Conservation (phyloP, 2,888 invertebrate genomes). For the Ophraella communa region DNA sequence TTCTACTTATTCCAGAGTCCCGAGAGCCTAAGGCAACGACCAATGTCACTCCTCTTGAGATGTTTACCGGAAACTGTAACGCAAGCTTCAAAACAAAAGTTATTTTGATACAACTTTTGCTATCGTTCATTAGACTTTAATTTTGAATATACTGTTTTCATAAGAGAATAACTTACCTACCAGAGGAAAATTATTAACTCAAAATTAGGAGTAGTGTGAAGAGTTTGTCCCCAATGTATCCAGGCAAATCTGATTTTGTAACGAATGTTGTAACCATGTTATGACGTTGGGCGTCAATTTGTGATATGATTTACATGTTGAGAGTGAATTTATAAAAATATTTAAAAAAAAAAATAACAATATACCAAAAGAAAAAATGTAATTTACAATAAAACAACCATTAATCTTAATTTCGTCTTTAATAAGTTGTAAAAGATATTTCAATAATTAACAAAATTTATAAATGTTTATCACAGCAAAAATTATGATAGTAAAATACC, state of each 20-base stretch:
- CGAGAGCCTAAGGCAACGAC: background rate
- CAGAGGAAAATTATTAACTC: background rate
- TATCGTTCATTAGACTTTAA: conserved; percentile 27
- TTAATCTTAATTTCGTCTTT: no score
- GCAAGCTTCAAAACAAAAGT: conserved; percentile 20
- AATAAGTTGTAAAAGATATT: no score
- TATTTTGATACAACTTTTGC: conserved; percentile 23
- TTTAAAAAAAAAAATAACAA: no score
- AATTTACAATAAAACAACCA: no score
- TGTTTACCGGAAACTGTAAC: conserved; percentile 18
- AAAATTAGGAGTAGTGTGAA: background rate
- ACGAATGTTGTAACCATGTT: background rate
- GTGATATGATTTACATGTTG: no score
- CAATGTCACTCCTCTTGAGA: conserved; percentile 12
- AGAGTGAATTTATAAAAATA: no score
- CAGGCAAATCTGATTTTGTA: background rate
- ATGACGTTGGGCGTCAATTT: no score
- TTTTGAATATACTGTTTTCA: conserved; percentile 27
- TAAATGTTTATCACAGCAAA: no score
- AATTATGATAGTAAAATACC: no score
- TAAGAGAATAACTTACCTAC: background rate
- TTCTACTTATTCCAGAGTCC: background rate
- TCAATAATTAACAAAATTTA: no score
- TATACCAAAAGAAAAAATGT: no score
- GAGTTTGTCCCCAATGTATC: background rate